Evolutionary conservation across 2,888 invertebrate genomes (phyloP).

Genomic region (Harpalus rubripes): DNA sequence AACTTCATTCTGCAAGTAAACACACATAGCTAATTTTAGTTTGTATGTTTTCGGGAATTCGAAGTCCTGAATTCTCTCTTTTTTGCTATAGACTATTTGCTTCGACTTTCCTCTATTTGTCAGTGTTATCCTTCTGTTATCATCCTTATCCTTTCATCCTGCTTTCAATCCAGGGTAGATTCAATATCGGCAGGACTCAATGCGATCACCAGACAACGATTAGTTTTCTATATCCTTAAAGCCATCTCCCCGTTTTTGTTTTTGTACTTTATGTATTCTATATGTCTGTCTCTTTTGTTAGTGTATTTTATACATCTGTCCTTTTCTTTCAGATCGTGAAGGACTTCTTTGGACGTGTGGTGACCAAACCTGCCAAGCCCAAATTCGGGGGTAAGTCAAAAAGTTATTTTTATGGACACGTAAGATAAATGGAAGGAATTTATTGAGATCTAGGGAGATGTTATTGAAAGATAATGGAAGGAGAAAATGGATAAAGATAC

Average conservation of each 20-base stretch:
- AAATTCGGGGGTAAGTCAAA: conserved; percentile 70
- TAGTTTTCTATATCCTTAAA: neutral
- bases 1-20: too few species aligned
- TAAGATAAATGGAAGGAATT: neutral
- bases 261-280: neutral
- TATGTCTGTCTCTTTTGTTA: conserved; percentile 20
- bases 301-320: conserved; percentile 13
- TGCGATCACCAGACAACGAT: too few species aligned
- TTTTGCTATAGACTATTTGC: too few species aligned
- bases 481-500: neutral
- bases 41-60: too few species aligned
- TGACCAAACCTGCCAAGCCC: conserved; percentile 68
- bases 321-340: conserved; percentile 74
- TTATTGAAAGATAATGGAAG: neutral
- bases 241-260: too few species aligned
- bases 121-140: too few species aligned
- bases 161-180: too few species aligned
- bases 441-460: neutral
- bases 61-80: too few species aligned
- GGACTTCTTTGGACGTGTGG: conserved; percentile 76
- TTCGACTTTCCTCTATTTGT: too few species aligned
- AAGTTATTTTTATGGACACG: neutral
- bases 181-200: too few species aligned
- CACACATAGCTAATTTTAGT: too few species aligned
- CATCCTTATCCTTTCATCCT: too few species aligned